These are phyloP conservation scores for Hylaeus anthracinus DNA, from an alignment of 1,140 invertebrate genomes.

Conservation along the genomic window DNA sequence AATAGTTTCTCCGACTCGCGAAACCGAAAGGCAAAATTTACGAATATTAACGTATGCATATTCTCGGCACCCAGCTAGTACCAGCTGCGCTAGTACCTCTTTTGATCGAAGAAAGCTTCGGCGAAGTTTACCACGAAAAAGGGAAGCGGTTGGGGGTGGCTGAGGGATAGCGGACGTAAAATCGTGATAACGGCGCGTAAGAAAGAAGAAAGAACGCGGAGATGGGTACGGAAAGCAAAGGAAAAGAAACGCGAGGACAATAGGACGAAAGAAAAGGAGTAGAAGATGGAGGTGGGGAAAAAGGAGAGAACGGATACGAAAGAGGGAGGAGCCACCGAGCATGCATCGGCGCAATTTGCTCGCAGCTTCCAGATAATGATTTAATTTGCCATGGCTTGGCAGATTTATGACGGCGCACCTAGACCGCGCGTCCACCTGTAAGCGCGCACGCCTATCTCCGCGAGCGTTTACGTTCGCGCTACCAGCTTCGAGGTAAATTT, in stretches of 20 bases:
- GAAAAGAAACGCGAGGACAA: conserved; percentile 38
- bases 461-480: not conserved
- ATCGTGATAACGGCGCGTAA: conserved; percentile 24
- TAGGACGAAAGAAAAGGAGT: not conserved
- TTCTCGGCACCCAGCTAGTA: not conserved
- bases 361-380: conserved; percentile 75
- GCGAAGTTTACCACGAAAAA: conserved; percentile 4
- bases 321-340: conserved; percentile 28
- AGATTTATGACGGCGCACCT: conserved; percentile 73
- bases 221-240: not conserved
- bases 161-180: not conserved
- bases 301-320: not conserved
- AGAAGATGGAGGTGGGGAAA: not conserved
- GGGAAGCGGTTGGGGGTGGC: too few species aligned
- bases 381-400: conserved; percentile 71
- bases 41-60: conserved; percentile 20
- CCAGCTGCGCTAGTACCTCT: conserved; percentile 18
- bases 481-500: conserved; percentile 14
- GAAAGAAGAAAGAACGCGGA: conserved; percentile 11
- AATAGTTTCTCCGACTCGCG: not conserved
- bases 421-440: conserved; percentile 49
- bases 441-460: not conserved
- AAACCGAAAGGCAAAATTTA: conserved; percentile 45
- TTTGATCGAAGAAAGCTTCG: conserved; percentile 16
- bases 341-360: conserved; percentile 72